A percentile compares a stretch with the other conserved stretches of the same genome.
Evolutionary conservation across 2,797 vertebrate genomes (phyloP).

Genomic region (Alcedo quadribrachys): DNA sequence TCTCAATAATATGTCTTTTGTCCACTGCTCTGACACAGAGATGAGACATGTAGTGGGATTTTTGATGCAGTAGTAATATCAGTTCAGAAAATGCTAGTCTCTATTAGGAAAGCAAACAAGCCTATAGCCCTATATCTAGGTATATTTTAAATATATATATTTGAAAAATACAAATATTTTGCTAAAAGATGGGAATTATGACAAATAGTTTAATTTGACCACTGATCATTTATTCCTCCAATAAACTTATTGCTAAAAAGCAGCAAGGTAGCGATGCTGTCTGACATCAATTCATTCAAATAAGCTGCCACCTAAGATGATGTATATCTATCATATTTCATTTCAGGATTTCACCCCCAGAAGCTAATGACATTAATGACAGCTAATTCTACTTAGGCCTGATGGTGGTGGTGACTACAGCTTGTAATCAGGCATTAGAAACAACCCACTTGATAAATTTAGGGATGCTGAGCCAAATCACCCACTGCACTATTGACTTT

Average conservation of each 20-base stretch:
- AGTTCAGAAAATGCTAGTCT: neutral
- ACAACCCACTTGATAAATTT: slow-evolving; percentile 8
- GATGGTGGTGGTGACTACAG: slow-evolving; percentile 9
- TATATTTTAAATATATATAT: neutral
- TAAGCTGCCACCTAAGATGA: neutral
- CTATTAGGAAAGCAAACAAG: neutral
- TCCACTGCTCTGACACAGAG: neutral
- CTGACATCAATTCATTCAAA: neutral
- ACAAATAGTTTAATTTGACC: neutral
- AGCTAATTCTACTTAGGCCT: slow-evolving; percentile 22
- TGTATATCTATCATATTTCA: neutral
- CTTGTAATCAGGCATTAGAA: neutral
- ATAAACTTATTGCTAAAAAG: neutral
- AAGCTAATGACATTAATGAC: neutral
- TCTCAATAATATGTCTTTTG: neutral
- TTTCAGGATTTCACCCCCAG: neutral
- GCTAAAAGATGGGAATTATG: neutral
- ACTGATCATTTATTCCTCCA: neutral
- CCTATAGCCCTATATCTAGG: neutral
- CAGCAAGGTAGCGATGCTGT: neutral
- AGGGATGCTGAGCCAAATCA: slow-evolving; percentile 19
- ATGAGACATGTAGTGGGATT: neutral
- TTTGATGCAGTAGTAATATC: neutral
- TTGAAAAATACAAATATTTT: neutral
- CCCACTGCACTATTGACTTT: neutral